phyloP scores from a whole-genome alignment of 2,113 vertebrate species.

The Poecile atricapillus region DNA sequence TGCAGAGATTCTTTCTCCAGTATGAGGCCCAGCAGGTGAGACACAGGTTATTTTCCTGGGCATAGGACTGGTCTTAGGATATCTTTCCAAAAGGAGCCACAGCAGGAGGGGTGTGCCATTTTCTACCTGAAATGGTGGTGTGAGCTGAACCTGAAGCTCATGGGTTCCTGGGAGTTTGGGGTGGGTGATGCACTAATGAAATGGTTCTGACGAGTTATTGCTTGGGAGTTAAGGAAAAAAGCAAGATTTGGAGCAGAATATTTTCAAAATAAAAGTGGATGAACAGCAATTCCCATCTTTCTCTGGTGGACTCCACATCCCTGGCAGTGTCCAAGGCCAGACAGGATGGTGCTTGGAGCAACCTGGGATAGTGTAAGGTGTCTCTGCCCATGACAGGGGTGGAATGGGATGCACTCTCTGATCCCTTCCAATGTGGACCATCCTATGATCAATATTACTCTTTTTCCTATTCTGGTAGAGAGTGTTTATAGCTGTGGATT shows the following conservation, averaged over 20 bases:
- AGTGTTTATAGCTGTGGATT: neutral
- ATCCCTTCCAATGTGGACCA: neutral
- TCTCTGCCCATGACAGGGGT: neutral
- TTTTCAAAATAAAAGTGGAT: neutral
- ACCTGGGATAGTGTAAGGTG: neutral
- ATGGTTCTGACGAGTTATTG: neutral
- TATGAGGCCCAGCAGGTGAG: neutral
- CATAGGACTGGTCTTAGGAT: neutral
- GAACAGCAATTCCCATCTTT: neutral
- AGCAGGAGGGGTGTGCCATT: neutral
- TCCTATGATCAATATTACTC: neutral
- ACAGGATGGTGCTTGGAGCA: neutral
- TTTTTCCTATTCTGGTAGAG: neutral
- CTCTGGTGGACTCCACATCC: neutral
- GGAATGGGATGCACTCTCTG: neutral
- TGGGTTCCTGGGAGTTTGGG: neutral
- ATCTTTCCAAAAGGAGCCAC: neutral
- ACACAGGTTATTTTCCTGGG: neutral
- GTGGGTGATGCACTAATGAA: neutral
- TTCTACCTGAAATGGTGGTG: neutral
- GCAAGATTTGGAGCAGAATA: neutral
- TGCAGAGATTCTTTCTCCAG: neutral
- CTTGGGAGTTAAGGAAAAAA: neutral
- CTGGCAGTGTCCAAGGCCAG: neutral
- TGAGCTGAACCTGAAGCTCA: neutral